Evolutionary conservation across 2,888 invertebrate genomes (phyloP), one percentile per base, ranked within the genome.

Genomic region (Lepidocyrtoides sp.): DNA sequence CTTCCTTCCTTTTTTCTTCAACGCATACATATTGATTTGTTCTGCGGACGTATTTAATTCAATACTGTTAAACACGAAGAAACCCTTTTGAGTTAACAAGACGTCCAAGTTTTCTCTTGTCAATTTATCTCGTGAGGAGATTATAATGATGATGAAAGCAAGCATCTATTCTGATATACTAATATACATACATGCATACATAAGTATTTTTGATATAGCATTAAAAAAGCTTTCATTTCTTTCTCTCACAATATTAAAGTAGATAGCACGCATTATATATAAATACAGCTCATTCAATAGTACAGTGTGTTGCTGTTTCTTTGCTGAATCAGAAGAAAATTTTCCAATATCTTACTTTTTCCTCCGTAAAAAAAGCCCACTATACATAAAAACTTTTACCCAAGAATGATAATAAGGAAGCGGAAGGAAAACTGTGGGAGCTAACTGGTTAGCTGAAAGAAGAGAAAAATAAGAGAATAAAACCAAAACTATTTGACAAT

Each of bases 321-420:
- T 36, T 72, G 72, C 72, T 44, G 60, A 57, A 23, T 81, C 81
- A 81, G 81, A 26, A 44, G 44, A 81, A 81, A 54, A 32, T 41
- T n/a, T 36, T 60, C 60, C 60, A 60, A 81, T 60, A 81, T 60
- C 36, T 36, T 81, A 60, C 54, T 57, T 60, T 54, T 79, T 32
- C 79, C 32, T 44, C 77, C 12, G 32, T 20, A 77, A 26, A 60
- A n/a, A n/a, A n/a, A n/a, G n/a, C n/a, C n/a, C n/a, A n/a, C n/a
- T n/a, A n/a, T n/a, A n/a, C n/a, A n/a, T n/a, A n/a, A n/a, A 77
- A 81, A 81, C 57, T 79, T 79, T 81, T 60, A 60, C 14, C 60
- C 1, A 60, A 60, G 57, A 26, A 60, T 60, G 26, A 60, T 26
- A 60, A 60, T 60, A 60, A 60, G 60, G 60, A 60, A 60, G 26